These are phyloP conservation scores for Ceraclea dissimilis DNA, from an alignment of 2,888 invertebrate species.

Conservation along the genomic window DNA sequence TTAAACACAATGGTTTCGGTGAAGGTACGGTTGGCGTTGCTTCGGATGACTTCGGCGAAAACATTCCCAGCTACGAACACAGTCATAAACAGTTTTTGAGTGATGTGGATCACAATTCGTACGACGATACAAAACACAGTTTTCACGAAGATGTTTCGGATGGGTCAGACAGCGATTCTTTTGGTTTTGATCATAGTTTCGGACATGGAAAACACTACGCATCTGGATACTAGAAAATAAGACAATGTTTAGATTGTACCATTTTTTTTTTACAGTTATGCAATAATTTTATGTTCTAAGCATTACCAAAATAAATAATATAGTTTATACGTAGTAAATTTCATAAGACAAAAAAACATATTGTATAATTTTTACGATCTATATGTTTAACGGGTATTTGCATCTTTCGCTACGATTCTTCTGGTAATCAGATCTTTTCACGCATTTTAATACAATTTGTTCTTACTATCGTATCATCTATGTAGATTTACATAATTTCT, in stretches of 20 bases:
- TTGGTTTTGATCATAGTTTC: conserved; percentile 13
- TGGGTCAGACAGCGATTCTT: conserved; percentile 6
- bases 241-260: neutral
- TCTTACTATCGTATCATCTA: no score
- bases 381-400: no score
- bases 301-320: no score
- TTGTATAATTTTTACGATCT: no score
- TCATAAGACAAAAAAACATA: no score
- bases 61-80: conserved; percentile 16
- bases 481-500: no score
- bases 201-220: conserved; percentile 5
- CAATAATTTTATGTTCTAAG: no score
- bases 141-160: conserved; percentile 3
- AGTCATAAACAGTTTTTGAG: conserved; percentile 25
- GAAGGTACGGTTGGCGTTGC: conserved; percentile 24
- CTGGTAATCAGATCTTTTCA: no score
- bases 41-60: conserved; percentile 20
- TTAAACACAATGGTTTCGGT: conserved; percentile 26
- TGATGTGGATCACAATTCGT: conserved; percentile 20
- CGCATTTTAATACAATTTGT: no score
- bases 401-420: no score
- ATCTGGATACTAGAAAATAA: neutral
- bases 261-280: no score
- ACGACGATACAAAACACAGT: conserved; percentile 8
- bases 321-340: no score